Conservation (phyloP, 2,113 vertebrate species). For the Phylloscopus trochiloides region DNA sequence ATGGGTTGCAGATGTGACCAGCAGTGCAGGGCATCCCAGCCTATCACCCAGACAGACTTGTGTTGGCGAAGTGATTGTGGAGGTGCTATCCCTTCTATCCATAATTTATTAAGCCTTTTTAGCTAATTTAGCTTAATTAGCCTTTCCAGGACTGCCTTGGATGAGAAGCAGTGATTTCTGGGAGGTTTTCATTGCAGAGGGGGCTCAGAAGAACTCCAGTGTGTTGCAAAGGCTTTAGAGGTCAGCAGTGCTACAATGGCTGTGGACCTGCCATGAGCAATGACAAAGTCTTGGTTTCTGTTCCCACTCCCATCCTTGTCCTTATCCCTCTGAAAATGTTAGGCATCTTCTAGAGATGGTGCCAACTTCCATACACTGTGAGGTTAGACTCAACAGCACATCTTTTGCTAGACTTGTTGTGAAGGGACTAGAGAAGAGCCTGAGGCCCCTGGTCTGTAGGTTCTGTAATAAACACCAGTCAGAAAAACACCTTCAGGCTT, state of each 20-base stretch:
- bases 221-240: background rate
- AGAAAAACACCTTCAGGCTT: background rate
- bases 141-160: background rate
- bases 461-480: background rate
- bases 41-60: background rate
- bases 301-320: background rate
- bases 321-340: background rate
- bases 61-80: background rate
- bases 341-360: background rate
- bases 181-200: background rate
- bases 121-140: background rate
- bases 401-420: background rate
- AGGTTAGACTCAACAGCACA: background rate
- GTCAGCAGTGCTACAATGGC: background rate
- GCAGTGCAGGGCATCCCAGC: background rate
- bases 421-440: background rate
- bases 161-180: background rate
- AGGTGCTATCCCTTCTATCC: background rate
- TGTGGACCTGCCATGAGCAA: accelerated
- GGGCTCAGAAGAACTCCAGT: background rate
- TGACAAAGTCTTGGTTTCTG: background rate
- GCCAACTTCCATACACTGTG: accelerated
- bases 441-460: background rate
- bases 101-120: background rate
- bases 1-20: background rate